A percentile compares a stretch with the other conserved stretches of the same genome.
Evolutionary conservation across 1,140 invertebrate species (phyloP).

Genomic region (Propsilocerus akamusi): DNA sequence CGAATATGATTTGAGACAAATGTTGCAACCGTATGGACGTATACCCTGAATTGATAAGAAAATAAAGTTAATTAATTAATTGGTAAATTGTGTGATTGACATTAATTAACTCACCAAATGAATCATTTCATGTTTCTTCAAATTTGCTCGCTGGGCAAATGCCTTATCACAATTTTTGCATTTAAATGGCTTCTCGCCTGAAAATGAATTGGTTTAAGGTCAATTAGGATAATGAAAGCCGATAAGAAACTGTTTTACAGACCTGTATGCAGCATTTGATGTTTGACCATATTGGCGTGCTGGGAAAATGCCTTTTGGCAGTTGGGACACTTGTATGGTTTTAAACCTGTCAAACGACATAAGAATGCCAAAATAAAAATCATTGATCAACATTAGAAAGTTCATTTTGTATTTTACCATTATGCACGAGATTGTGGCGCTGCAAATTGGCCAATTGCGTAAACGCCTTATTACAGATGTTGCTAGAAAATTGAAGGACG

Average conservation of each 20-base stretch:
- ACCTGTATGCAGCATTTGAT: constrained; percentile 24
- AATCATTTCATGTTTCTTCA: constrained; percentile 22
- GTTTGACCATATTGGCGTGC: constrained; percentile 20
- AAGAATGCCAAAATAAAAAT: not conserved
- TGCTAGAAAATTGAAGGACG: no score
- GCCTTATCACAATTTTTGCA: constrained; percentile 20
- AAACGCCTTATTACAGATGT: constrained; percentile 19
- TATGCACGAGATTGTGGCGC: constrained; percentile 21
- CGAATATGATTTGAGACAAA: constrained; percentile 21
- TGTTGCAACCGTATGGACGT: constrained; percentile 20
- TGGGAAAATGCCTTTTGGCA: constrained; percentile 24
- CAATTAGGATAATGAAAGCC: not conserved
- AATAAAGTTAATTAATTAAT: no score
- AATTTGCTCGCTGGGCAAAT: constrained; percentile 22
- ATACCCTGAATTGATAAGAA: constrained; percentile 15
- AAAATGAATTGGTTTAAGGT: not conserved
- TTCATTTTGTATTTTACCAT: constrained; percentile 11
- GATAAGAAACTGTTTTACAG: not conserved
- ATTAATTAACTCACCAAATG: constrained; percentile 9
- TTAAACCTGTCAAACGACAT: not conserved
- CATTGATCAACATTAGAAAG: not conserved
- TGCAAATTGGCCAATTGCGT: constrained; percentile 23
- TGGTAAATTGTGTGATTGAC: no score
- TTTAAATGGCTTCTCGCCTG: constrained; percentile 18
- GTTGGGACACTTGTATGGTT: constrained; percentile 20